phyloP scores from a whole-genome alignment of 2,888 invertebrate species.

The Thera obeliscata region DNA sequence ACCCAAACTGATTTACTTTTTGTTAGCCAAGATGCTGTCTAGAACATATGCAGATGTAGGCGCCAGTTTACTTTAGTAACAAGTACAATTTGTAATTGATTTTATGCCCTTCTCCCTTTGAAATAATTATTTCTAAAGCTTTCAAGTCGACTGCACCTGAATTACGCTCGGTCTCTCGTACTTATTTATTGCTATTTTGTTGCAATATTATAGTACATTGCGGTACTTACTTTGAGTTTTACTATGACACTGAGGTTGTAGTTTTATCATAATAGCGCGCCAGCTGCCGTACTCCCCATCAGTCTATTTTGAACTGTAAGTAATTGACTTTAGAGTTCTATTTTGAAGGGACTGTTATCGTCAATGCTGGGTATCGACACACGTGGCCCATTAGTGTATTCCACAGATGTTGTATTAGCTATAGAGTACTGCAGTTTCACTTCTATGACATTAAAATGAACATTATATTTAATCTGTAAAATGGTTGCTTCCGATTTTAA shows the following conservation, averaged over 20 bases:
- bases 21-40: no score
- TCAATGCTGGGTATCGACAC: constrained; percentile 57
- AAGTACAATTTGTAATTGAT: neutral
- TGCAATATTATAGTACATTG: constrained; percentile 9
- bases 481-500: no score
- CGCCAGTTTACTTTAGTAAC: no score
- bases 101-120: neutral
- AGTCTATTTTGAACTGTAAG: constrained; percentile 14
- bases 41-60: no score
- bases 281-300: constrained; percentile 16
- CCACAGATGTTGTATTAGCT: constrained; percentile 24
- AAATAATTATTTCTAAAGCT: neutral
- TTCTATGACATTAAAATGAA: neutral
- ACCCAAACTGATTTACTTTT: no score
- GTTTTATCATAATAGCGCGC: constrained; percentile 68
- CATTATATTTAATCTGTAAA: neutral
- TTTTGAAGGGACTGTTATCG: constrained; percentile 11
- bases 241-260: constrained; percentile 52
- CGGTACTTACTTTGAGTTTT: constrained; percentile 18
- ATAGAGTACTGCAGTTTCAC: constrained; percentile 5
- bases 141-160: neutral
- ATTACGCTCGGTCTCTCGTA: neutral
- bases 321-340: constrained; percentile 18
- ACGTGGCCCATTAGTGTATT: constrained; percentile 69
- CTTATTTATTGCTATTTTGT: neutral